Evolutionary conservation across 2,797 vertebrate genomes (phyloP).

Genomic region (Phoebastria nigripes): DNA sequence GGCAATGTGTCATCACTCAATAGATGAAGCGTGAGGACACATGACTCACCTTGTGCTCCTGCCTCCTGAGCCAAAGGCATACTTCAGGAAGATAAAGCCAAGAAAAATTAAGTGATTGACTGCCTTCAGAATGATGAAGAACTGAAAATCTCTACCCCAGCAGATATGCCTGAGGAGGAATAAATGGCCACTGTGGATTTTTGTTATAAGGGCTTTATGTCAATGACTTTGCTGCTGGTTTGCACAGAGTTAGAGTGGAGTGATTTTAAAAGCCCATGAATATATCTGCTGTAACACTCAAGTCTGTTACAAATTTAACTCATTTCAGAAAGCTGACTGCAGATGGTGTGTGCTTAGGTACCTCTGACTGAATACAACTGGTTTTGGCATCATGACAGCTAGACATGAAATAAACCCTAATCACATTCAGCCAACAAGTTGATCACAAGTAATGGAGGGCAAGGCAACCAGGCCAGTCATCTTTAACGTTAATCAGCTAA

Average conservation of each 20-base stretch:
- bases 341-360: not conserved
- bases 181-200: not conserved
- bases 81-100: not conserved
- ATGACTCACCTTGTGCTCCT: not conserved
- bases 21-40: not conserved
- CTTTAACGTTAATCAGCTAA: not conserved
- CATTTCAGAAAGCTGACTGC: not conserved
- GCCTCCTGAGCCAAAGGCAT: not conserved
- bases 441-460: not conserved
- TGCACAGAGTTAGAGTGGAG: not conserved
- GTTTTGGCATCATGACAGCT: not conserved
- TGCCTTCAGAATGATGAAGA: not conserved
- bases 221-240: not conserved
- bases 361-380: not conserved
- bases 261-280: not conserved
- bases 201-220: not conserved
- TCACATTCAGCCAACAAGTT: not conserved
- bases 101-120: not conserved
- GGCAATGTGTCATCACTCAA: accelerated
- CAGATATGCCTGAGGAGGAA: not conserved
- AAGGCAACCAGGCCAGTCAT: not conserved
- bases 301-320: not conserved
- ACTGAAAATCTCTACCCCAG: not conserved
- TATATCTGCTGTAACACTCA: not conserved
- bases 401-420: not conserved